phyloP scores from a whole-genome alignment of 1,140 invertebrate genomes.

The Neelides sp. region DNA sequence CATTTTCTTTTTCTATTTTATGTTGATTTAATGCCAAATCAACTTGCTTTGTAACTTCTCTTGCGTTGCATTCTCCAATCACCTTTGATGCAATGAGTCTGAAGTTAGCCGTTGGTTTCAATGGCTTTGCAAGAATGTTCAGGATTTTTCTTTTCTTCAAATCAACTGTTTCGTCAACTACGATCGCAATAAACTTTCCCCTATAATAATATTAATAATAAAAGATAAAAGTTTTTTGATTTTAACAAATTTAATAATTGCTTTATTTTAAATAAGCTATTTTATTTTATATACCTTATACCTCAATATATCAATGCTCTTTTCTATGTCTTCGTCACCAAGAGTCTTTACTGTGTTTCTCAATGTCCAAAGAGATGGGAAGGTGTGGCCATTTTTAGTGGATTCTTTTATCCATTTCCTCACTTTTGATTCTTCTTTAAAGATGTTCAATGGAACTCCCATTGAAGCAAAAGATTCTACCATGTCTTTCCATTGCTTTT shows the following conservation, averaged over 20 bases:
- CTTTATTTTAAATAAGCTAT: too few species aligned
- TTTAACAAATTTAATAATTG: too few species aligned
- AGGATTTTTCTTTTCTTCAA: background rate
- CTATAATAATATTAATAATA: too few species aligned
- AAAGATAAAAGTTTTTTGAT: too few species aligned
- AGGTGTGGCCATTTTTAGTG: background rate
- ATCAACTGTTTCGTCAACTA: slow-evolving; percentile 6
- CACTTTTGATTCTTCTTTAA: background rate
- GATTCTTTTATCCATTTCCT: background rate
- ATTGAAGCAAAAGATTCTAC: background rate
- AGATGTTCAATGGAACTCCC: background rate
- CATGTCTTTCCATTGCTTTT: background rate
- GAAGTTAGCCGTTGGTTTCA: background rate
- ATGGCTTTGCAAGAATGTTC: background rate
- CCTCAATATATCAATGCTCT: background rate
- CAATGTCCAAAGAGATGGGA: background rate
- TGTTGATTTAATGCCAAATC: background rate
- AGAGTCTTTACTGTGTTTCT: background rate
- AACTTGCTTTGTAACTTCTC: background rate
- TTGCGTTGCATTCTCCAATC: background rate
- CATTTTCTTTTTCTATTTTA: too few species aligned
- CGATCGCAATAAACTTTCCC: background rate
- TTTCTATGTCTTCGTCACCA: background rate
- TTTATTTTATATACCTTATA: too few species aligned
- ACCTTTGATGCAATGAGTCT: background rate